Evolutionary conservation across 2,113 vertebrate species (phyloP).

Genomic region (Dasypus novemcinctus): DNA sequence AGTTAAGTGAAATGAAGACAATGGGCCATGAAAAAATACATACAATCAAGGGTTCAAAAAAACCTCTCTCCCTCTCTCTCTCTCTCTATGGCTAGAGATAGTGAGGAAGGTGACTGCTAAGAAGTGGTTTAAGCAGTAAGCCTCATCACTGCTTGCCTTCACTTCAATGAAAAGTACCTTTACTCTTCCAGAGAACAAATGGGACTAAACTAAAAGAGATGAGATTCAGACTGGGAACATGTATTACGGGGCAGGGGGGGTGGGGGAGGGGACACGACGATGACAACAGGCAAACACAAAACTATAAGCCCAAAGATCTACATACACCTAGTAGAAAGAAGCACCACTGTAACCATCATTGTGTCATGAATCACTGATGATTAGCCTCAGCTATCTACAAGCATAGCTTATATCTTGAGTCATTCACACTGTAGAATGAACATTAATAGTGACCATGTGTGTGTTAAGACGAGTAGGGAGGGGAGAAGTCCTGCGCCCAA

Average conservation of each 20-base stretch:
- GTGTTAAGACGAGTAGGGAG: not conserved
- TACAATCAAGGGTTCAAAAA: too few relatives aligned
- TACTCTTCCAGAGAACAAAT: constrained; percentile 8
- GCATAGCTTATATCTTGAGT: not conserved
- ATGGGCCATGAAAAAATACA: not conserved
- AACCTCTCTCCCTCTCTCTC: too few relatives aligned
- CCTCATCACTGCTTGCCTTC: constrained; percentile 12
- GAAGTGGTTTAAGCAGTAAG: not conserved
- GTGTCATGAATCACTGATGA: not conserved
- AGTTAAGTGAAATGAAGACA: not conserved
- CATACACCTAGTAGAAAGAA: constrained; percentile 13
- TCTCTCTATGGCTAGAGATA: too few relatives aligned
- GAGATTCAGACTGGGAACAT: not conserved
- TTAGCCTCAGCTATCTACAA: not conserved
- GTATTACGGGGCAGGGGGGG: not conserved
- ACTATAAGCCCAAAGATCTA: not conserved
- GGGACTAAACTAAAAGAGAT: not conserved
- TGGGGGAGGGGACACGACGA: constrained; percentile 1
- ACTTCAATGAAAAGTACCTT: not conserved
- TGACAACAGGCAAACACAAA: not conserved
- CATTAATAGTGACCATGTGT: not conserved
- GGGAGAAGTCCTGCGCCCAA: not conserved
- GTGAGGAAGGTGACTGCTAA: constrained; percentile 18
- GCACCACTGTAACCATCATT: not conserved
- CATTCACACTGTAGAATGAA: not conserved